Base-by-base conservation (phyloP, 2,797 vertebrate species). In the Chaetodon trifasciatus region DNA sequence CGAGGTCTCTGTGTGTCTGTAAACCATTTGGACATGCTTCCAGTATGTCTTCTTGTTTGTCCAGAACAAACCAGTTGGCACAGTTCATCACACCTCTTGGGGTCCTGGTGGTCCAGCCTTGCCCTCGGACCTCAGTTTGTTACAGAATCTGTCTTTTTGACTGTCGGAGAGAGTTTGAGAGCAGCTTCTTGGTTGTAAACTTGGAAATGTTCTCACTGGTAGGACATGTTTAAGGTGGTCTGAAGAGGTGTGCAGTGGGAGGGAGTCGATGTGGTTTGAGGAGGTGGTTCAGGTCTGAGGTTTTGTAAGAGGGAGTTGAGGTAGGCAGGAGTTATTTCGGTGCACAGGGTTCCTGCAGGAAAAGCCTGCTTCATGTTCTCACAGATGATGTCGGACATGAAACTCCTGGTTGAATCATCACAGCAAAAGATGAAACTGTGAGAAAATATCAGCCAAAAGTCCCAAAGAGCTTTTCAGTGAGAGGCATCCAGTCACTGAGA, bases 241-340 rank as follows among this genome's bases (percentile, higher is more conserved):
- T 72, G 74, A 56, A 12, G 56, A 37, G 7, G 40, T 55, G 62
- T 46, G 35, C 28, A 44, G 42, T 9, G 6, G 79, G 74, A 76
- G 62, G 73, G 0, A 4, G 62, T 49, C 32, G 4, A 16, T 35
- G 50, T 58, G 19, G 39, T 49, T 1, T 4, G 15, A 68, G 63
- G 74, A 57, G 69, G 72, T 57, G 63, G 63, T 37, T 10, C 1
- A 37, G 44, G 71, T 44, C 9, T n/a, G 40, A 47, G 57, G 28
- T n/a, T 47, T 17, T 76, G 47, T 76, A n/a, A 49, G 60, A 69
- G 42, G 52, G 58, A 44, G 72, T 55, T 16, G 50, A 73, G 57
- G 74, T 44, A 21, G 74, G 68, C 16, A 57, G 63, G 28, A 70
- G 65, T 46, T 78, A 70, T 74, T 74, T 65, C 7, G 5, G 73